Percentiles rank a stretch among this genome's conserved stretches.
Conservation (phyloP, 2,888 invertebrate genomes). For the Abrostola triplasia region DNA sequence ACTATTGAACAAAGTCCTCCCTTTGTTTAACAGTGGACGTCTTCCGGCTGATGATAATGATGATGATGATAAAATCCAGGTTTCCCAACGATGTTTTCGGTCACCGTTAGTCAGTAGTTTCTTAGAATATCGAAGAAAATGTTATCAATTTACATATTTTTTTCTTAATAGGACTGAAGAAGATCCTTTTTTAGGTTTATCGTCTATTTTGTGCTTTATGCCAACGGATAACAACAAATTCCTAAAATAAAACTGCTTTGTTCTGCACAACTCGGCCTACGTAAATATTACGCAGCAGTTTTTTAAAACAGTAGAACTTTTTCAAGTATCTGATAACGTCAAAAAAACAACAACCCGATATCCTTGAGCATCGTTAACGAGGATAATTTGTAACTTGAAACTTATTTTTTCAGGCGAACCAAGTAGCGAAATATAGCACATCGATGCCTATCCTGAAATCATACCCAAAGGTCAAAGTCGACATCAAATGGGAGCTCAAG, state of each 20-base stretch:
- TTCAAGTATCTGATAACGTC: background rate
- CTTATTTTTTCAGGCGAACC: slow-evolving; percentile 74
- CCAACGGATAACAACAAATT: too few relatives aligned
- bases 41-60: too few relatives aligned
- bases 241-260: background rate
- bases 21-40: too few relatives aligned
- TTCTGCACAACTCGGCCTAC: background rate
- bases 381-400: slow-evolving; percentile 12
- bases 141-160: too few relatives aligned
- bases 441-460: slow-evolving; percentile 89
- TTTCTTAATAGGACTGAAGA: too few relatives aligned
- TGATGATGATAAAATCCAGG: too few relatives aligned
- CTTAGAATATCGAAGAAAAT: too few relatives aligned
- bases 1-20: too few relatives aligned
- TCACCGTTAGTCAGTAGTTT: too few relatives aligned
- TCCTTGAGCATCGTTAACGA: slow-evolving; percentile 4
- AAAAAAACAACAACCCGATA: background rate
- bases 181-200: too few relatives aligned
- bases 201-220: too few relatives aligned
- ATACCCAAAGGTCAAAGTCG: slow-evolving; percentile 91
- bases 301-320: background rate
- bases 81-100: too few relatives aligned
- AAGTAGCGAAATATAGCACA: slow-evolving; percentile 81
- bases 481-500: slow-evolving; percentile 92
- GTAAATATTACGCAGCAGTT: background rate